A percentile compares a stretch with the other conserved stretches of the same genome.
phyloP scores from a whole-genome alignment of 2,797 vertebrate species.

The Potorous gilbertii region DNA sequence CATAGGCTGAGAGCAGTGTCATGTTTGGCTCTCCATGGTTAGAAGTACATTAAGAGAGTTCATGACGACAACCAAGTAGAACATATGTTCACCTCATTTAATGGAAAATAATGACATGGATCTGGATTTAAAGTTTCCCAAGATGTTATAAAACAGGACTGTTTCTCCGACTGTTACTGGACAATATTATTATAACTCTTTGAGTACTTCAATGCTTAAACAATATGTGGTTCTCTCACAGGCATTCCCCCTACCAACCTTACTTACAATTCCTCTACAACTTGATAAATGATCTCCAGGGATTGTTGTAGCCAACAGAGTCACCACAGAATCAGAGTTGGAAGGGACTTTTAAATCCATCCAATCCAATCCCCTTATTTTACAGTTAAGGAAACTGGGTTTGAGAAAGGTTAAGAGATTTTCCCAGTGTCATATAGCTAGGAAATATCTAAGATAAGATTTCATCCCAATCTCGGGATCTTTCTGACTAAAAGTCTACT shows the following conservation, averaged over 20 bases:
- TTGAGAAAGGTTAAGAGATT: neutral
- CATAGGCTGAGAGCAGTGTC: neutral
- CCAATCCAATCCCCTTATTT: neutral
- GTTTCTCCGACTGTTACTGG: neutral
- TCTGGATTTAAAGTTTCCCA: constrained; percentile 27
- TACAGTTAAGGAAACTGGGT: neutral
- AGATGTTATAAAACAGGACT: neutral
- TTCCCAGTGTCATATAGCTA: neutral
- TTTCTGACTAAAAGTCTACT: neutral
- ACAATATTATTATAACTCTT: neutral
- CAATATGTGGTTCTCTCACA: neutral
- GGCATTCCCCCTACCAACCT: neutral
- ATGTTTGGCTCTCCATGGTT: neutral
- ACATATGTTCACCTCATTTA: constrained; percentile 38
- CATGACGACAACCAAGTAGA: constrained; percentile 33
- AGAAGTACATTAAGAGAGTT: neutral
- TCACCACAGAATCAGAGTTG: neutral
- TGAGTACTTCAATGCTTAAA: neutral
- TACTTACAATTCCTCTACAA: neutral
- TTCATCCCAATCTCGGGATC: neutral
- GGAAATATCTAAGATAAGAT: neutral
- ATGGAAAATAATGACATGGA: constrained; percentile 24
- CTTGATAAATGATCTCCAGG: neutral
- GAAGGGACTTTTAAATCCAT: neutral
- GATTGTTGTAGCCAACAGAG: neutral